Percentiles rank a stretch among this genome's conserved stretches.
Evolutionary conservation across 2,797 vertebrate genomes (phyloP).

Genomic region (Crenuchus spilurus): DNA sequence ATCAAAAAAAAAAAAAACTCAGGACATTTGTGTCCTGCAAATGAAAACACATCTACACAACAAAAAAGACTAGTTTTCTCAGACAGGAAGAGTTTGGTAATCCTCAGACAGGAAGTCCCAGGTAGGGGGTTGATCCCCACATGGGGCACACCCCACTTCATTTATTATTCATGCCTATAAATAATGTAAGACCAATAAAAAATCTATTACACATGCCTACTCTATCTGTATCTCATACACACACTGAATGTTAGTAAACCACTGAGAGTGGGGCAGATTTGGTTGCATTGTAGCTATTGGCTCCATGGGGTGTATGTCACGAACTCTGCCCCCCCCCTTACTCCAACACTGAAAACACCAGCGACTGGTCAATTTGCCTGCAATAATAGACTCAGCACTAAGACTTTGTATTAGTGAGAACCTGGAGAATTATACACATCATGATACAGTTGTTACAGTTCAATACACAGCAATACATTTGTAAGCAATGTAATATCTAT

Average conservation of each 20-base stretch:
- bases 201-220: constrained; percentile 39
- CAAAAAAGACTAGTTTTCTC: neutral
- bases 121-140: constrained; percentile 71
- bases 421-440: no score
- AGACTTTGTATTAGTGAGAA: no score
- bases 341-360: no score
- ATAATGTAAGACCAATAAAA: constrained; percentile 73
- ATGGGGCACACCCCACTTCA: constrained; percentile 72
- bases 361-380: no score
- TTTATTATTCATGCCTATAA: constrained; percentile 84
- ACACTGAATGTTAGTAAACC: constrained; percentile 8
- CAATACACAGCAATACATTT: no score
- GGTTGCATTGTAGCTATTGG: neutral
- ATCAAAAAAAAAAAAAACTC: no score
- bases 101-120: constrained; percentile 81
- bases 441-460: no score
- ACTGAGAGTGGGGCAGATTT: neutral
- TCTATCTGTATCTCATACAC: constrained; percentile 30
- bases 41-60: neutral
- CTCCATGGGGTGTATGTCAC: neutral
- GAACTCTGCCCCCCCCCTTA: no score
- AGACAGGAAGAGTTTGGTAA: constrained; percentile 68
- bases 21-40: no score
- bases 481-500: no score
- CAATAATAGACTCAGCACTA: no score